phyloP scores from a whole-genome alignment of 2,888 invertebrate genomes.

The Agrochola circellaris region DNA sequence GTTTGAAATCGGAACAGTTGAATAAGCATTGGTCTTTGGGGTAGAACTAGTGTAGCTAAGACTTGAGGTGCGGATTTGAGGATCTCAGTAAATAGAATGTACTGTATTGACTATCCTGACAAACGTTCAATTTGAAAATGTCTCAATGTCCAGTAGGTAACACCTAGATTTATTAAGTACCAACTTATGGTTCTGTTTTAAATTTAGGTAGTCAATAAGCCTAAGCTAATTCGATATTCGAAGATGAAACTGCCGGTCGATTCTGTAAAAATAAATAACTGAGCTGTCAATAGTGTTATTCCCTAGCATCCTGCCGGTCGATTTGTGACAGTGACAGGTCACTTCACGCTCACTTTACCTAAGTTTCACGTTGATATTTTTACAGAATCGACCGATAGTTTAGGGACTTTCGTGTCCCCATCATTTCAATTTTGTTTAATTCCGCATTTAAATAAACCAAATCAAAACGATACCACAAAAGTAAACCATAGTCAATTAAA shows the following conservation, averaged over 20 bases:
- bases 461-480: constrained; percentile 10
- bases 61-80: neutral
- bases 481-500: neutral
- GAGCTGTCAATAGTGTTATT: no score
- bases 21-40: constrained; percentile 23
- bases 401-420: neutral
- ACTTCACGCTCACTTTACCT: no score
- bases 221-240: neutral
- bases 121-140: neutral
- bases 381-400: no score
- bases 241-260: no score
- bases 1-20: constrained; percentile 16
- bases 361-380: no score
- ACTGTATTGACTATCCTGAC: neutral
- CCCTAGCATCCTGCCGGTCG: no score
- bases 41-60: neutral
- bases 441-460: neutral
- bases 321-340: no score
- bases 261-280: no score
- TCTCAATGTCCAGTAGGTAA: neutral
- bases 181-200: neutral
- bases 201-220: neutral
- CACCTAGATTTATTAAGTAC: neutral
- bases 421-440: neutral
- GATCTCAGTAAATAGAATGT: neutral